Conservation (phyloP, 2,888 invertebrate species). For the Lasioglossum leucozonium region DNA sequence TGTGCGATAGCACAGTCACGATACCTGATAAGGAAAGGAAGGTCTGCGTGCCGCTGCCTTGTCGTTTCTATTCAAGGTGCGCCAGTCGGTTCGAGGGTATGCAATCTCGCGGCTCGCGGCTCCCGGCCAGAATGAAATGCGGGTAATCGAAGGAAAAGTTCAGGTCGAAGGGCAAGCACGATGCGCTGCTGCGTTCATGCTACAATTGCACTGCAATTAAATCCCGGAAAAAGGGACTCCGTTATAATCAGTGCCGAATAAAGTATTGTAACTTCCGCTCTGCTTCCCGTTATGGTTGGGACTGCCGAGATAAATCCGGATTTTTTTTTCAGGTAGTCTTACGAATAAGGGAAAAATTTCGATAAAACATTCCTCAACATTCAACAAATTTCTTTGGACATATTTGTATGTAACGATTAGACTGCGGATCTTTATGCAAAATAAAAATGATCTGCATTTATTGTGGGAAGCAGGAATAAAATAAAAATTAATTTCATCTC, state of each 20-base stretch:
- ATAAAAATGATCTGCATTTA: no score
- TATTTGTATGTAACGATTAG: no score
- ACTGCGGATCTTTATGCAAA: no score
- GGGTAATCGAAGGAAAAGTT: constrained; percentile 32
- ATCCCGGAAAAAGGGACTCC: background rate
- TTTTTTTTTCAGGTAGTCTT: no score
- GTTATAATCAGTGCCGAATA: background rate
- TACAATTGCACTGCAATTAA: background rate
- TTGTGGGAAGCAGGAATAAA: no score
- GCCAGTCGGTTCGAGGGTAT: constrained; percentile 47
- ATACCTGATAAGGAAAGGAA: constrained; percentile 61
- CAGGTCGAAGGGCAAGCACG: constrained; percentile 42
- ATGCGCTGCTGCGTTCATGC: background rate
- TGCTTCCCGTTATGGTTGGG: no score
- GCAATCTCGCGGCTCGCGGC: constrained; percentile 35
- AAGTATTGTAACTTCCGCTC: background rate
- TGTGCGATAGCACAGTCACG: constrained; percentile 44
- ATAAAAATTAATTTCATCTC: no score
- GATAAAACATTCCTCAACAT: no score
- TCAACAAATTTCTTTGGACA: no score
- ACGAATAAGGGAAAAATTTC: no score
- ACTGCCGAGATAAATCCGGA: no score
- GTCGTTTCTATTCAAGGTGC: constrained; percentile 61
- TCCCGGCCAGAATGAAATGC: constrained; percentile 17
- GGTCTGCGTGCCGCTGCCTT: constrained; percentile 60